Evolutionary conservation across 2,113 vertebrate species (phyloP).

Genomic region (Nothoprocta pentlandii): DNA sequence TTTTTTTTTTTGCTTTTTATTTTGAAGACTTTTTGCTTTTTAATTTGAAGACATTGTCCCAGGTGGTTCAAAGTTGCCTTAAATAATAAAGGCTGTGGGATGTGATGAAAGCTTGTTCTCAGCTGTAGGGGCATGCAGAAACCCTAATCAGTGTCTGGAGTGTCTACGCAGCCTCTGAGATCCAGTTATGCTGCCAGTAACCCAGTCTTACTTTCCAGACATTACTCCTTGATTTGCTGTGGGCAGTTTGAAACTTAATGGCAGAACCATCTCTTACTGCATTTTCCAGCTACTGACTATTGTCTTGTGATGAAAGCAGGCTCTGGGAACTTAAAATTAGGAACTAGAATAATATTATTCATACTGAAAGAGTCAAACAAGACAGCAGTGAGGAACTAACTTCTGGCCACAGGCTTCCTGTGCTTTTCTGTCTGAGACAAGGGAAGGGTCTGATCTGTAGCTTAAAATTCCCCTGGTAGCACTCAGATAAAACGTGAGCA

Average conservation of each 20-base stretch:
- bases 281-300: background rate
- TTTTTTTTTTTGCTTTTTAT: background rate
- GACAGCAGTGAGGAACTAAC: background rate
- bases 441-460: background rate
- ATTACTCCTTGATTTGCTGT: background rate
- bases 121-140: background rate
- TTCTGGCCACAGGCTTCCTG: background rate
- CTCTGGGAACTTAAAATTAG: background rate
- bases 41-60: background rate
- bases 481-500: fast-evolving
- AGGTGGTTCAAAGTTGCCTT: background rate
- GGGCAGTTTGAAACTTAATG: background rate
- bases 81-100: background rate
- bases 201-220: background rate
- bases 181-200: background rate
- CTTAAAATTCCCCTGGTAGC: background rate
- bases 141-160: background rate
- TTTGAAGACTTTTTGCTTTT: background rate
- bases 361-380: slow-evolving; percentile 29
- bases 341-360: background rate
- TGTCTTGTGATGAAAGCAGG: background rate
- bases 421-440: background rate
- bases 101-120: background rate
- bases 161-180: background rate
- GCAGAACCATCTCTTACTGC: background rate